Conservation (phyloP, 1,140 invertebrate species). For the Drosophila pruinosa region DNA sequence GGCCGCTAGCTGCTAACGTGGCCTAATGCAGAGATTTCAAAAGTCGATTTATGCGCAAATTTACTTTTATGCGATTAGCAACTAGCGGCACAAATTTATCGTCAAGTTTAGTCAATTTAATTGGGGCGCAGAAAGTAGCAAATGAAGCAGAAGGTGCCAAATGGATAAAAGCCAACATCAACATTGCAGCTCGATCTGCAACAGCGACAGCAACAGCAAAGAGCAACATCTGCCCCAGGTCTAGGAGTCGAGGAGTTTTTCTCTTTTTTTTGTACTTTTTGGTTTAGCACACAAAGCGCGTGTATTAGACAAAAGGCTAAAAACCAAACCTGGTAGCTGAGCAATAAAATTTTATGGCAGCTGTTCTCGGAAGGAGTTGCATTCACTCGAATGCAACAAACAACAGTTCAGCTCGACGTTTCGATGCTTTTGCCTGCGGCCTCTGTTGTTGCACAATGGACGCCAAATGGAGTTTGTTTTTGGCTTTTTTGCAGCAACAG, state of each 20-base stretch:
- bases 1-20: background rate
- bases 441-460: constrained; percentile 53
- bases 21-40: constrained; percentile 43
- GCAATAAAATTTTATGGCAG: constrained; percentile 76
- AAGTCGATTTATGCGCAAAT: constrained; percentile 78
- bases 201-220: background rate
- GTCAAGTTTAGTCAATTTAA: constrained; percentile 80
- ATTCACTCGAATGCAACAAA: constrained; percentile 36
- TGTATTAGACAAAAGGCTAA: constrained; percentile 64
- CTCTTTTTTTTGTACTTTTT: too few species aligned
- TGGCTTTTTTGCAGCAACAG: background rate
- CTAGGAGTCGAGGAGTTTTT: too few species aligned
- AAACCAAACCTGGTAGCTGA: constrained; percentile 64
- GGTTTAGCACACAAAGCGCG: constrained; percentile 3
- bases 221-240: background rate
- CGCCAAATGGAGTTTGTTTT: background rate
- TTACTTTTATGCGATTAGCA: constrained; percentile 81
- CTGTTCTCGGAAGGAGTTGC: constrained; percentile 43
- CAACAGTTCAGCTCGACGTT: background rate
- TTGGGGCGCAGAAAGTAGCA: constrained; percentile 60
- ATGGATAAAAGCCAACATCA: constrained; percentile 32
- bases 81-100: constrained; percentile 75
- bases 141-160: constrained; percentile 48
- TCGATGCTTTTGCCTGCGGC: constrained; percentile 20
- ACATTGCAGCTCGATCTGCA: background rate